Conservation (phyloP, 1,140 invertebrate species). For the Teleopsis dalmanni region DNA sequence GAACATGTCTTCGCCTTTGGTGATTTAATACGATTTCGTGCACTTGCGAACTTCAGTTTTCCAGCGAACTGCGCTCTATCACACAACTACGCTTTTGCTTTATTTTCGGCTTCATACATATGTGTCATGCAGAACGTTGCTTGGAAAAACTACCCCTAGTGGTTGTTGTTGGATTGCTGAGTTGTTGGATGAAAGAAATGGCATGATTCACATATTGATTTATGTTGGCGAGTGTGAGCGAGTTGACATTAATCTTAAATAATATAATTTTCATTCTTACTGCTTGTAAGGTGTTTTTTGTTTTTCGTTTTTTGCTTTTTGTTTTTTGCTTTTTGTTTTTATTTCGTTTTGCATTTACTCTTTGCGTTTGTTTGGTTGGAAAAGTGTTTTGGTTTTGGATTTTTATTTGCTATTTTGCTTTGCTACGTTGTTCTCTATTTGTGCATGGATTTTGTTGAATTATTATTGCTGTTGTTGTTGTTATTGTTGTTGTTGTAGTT, state of each 20-base stretch:
- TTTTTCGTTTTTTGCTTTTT: neutral
- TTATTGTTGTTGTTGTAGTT: slow-evolving; percentile 2
- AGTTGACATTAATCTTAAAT: slow-evolving; percentile 1
- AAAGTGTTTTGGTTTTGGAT: neutral
- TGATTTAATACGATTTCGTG: neutral
- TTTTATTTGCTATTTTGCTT: neutral
- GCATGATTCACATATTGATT: neutral
- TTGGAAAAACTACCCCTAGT: too few species aligned
- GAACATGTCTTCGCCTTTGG: slow-evolving; percentile 1
- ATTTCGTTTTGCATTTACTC: neutral
- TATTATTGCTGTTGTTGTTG: slow-evolving; percentile 1
- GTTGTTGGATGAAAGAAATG: neutral
- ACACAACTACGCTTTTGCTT: neutral
- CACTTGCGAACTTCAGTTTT: neutral
- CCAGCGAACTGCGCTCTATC: neutral
- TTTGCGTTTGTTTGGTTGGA: too few species aligned
- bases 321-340: slow-evolving; percentile 2
- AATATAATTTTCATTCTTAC: neutral
- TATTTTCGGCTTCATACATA: neutral
- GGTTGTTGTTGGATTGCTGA: slow-evolving; percentile 3
- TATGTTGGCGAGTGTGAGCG: too few species aligned
- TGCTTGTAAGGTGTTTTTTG: neutral
- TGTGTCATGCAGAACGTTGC: neutral
- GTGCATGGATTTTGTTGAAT: too few species aligned
- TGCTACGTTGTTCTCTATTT: neutral